Base-by-base conservation (phyloP, 2,113 vertebrate genomes). In the Machaerirhynchus nigripectus region DNA sequence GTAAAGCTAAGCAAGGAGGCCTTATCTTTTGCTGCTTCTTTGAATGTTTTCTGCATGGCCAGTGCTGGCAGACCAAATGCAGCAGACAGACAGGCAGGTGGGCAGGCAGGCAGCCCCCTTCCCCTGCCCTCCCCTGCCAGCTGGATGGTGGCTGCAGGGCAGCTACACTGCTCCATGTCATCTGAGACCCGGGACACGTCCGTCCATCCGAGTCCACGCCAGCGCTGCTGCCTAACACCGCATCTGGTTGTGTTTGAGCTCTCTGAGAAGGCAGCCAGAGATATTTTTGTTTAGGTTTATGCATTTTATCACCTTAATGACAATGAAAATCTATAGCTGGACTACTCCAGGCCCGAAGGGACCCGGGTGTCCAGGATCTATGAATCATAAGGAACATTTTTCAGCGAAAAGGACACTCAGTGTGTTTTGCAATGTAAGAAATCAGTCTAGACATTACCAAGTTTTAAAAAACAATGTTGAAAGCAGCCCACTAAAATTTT, bases 221-320 rank as follows among this genome's bases (percentile, higher is more conserved):
- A 84, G 89, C 1, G 0, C 67, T 31, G 71, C 39, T 0, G 0
- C 21, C 64, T 77, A 83, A 30, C 53, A 50, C 35, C 10, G 2
- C 84, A 93, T 93, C 86, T 94, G 95, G 91, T 76, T 90, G 76
- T 68, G 83, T 64, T 89, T 84, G 84, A 95, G 90, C 42, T 88
- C 94, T 96, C 93, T n/a, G n/a, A 95, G 86, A 94, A 97, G 94
- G 78, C 92, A 95, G 95, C 47, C 91, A 92, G 95, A 87, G 93
- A 67, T 89, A 23, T 39, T 93, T 97, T 93, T 96, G 88, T 95
- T 97, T 90, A 93, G 90, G 95, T 95, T 95, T 96, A 96, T 93
- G 92, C 63, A 93, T 97, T 98, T 97, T 96, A 97, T 97, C 97
- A 97, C 90, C 60, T 93, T 93, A 74, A 83, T 77, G 63, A 94